phyloP scores from a whole-genome alignment of 2,797 vertebrate species.

The Rhabdomys pumilio region DNA sequence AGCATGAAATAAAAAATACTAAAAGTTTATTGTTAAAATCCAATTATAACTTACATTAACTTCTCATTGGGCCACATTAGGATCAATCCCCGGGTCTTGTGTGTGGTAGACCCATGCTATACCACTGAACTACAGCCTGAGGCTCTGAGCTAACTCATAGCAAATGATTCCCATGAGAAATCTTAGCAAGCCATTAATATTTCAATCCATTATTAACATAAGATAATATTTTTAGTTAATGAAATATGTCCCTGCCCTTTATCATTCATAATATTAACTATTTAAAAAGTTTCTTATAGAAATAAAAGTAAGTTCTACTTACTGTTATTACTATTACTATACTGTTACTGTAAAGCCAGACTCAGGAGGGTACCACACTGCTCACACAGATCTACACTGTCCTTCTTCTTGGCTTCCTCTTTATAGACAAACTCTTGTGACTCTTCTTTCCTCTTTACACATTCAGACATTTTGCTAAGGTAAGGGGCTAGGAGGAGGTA shows the following conservation, averaged over 20 bases:
- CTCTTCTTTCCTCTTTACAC: constrained; percentile 46
- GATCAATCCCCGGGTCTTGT: neutral
- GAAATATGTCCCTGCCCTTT: neutral
- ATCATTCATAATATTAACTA: constrained; percentile 5
- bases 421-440: neutral
- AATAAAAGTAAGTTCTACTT: constrained; percentile 37
- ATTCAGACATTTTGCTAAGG: constrained; percentile 53
- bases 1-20: constrained; percentile 4
- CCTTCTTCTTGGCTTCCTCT: constrained; percentile 41
- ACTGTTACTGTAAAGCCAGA: constrained; percentile 34
- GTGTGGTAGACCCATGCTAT: neutral
- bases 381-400: neutral
- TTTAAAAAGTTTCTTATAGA: neutral
- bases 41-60: constrained; percentile 25
- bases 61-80: neutral
- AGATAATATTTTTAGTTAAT: constrained; percentile 56
- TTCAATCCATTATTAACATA: constrained; percentile 15
- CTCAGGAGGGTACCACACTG: neutral
- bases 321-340: neutral
- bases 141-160: neutral
- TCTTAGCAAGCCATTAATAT: neutral
- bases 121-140: neutral
- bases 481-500: constrained; percentile 77
- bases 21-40: constrained; percentile 60
- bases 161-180: constrained; percentile 36